Evolutionary conservation across 2,113 vertebrate genomes (phyloP).

Genomic region (Bubalus kerabau): DNA sequence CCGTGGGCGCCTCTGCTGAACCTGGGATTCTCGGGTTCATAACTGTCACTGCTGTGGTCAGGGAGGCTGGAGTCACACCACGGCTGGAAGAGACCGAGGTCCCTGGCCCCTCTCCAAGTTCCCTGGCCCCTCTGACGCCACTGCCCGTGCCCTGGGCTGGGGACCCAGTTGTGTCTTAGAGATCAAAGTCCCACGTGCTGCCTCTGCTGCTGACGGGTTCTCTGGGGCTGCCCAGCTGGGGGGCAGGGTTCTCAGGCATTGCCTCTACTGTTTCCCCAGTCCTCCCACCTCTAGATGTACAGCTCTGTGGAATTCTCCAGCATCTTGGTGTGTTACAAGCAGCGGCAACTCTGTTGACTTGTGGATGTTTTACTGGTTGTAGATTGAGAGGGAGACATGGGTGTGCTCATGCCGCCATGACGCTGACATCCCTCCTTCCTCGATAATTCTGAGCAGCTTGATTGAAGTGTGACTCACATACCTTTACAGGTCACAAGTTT

Average conservation of each 20-base stretch:
- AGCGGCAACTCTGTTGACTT: background rate
- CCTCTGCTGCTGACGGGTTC: background rate
- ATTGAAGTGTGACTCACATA: background rate
- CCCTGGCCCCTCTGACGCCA: background rate
- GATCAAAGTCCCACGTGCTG: background rate
- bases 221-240: background rate
- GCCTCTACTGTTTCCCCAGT: background rate
- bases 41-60: background rate
- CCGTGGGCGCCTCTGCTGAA: background rate
- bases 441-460: background rate
- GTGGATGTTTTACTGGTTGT: background rate
- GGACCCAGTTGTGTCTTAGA: background rate
- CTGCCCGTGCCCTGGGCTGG: background rate
- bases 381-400: background rate
- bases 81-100: background rate
- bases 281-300: background rate
- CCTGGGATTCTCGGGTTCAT: background rate
- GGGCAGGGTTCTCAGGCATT: background rate
- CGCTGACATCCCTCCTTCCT: background rate
- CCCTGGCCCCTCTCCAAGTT: background rate
- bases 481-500: background rate
- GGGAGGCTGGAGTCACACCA: background rate
- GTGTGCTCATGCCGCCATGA: fast-evolving
- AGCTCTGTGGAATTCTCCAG: background rate
- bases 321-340: background rate